phyloP scores from a whole-genome alignment of 2,113 vertebrate species.

The Silurus meridionalis region DNA sequence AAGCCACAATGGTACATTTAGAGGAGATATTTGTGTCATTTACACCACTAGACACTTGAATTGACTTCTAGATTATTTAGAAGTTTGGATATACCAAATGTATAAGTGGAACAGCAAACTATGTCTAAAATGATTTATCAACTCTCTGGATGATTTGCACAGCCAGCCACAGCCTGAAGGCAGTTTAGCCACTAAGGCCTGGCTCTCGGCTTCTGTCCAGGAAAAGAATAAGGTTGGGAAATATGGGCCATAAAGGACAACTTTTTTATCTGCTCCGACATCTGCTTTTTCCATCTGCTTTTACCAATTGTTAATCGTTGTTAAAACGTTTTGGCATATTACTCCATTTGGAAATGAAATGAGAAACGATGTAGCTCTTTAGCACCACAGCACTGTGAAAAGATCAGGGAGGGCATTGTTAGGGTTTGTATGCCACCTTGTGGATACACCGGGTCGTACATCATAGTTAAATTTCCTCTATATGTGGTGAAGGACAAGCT shows the following conservation, averaged over 20 bases:
- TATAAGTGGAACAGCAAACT: conserved; percentile 1
- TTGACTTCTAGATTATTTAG: background rate
- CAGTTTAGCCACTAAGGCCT: conserved; percentile 6
- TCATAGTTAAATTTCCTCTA: background rate
- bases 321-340: conserved; percentile 6
- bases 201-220: conserved; percentile 5
- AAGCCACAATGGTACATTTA: background rate
- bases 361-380: conserved; percentile 9
- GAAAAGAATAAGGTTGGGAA: conserved; percentile 10
- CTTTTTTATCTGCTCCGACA: background rate
- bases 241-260: background rate
- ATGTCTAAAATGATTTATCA: background rate
- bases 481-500: background rate
- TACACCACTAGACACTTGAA: background rate
- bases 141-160: conserved; percentile 5
- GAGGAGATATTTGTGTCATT: background rate
- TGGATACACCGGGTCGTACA: conserved; percentile 9
- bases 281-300: background rate
- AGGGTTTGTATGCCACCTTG: conserved; percentile 24
- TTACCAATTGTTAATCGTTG: background rate
- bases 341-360: conserved; percentile 10
- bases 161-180: background rate
- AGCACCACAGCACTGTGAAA: background rate
- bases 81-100: background rate
- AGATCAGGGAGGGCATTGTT: background rate